Evolutionary conservation across 2,888 invertebrate species (phyloP).

Genomic region (Pollenia griseotomentosa): DNA sequence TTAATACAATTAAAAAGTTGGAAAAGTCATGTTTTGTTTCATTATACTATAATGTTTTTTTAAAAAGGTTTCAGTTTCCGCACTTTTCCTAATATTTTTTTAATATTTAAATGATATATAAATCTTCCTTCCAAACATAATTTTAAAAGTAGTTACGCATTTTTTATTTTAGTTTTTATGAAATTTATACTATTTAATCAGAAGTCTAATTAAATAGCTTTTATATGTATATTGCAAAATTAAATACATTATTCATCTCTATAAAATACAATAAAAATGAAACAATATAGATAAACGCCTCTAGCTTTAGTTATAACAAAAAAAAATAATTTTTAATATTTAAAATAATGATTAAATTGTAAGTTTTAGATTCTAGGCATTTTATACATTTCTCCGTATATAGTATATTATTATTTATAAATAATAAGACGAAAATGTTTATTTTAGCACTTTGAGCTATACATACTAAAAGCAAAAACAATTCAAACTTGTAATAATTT

Average conservation of each 20-base stretch:
- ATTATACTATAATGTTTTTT: slow-evolving; percentile 32
- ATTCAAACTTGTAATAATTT: slow-evolving; percentile 43
- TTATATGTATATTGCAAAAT: slow-evolving; percentile 44
- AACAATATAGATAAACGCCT: slow-evolving; percentile 70
- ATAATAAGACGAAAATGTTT: slow-evolving; percentile 75
- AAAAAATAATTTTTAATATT: slow-evolving; percentile 72
- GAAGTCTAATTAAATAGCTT: slow-evolving; percentile 51
- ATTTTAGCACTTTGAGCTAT: slow-evolving; percentile 75
- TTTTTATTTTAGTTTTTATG: slow-evolving; percentile 52
- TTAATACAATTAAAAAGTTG: slow-evolving; percentile 52
- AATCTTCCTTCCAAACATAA: slow-evolving; percentile 55
- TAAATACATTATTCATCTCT: slow-evolving; percentile 60
- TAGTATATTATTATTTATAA: slow-evolving; percentile 63
- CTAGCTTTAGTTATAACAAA: slow-evolving; percentile 45
- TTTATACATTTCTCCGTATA: slow-evolving; percentile 72
- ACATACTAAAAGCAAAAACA: slow-evolving; percentile 54
- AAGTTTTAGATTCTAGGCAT: slow-evolving; percentile 65
- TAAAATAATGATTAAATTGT: slow-evolving; percentile 58
- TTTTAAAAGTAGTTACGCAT: slow-evolving; percentile 38
- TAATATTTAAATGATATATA: slow-evolving; percentile 30
- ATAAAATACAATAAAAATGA: slow-evolving; percentile 77
- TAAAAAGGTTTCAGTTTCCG: slow-evolving; percentile 13
- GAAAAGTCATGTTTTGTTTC: slow-evolving; percentile 55
- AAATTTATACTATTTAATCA: slow-evolving; percentile 42
- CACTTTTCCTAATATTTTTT: slow-evolving; percentile 29